A percentile compares a stretch with the other conserved stretches of the same genome.
Evolutionary conservation across 2,888 invertebrate species (phyloP).

Genomic region (Trachelus iudaicus): DNA sequence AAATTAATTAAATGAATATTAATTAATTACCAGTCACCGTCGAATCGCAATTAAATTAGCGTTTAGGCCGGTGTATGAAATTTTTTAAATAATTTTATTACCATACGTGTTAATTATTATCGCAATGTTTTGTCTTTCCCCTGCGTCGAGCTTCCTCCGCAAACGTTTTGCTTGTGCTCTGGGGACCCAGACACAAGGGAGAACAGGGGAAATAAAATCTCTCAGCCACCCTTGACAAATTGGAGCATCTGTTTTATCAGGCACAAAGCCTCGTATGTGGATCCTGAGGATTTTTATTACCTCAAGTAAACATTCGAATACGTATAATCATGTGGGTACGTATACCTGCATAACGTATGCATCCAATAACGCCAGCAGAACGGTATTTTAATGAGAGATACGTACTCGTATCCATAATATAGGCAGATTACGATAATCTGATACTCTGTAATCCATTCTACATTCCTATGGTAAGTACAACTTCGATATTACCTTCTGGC

Average conservation of each 20-base stretch:
- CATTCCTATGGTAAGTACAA: background rate
- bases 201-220: conserved; percentile 28
- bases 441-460: background rate
- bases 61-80: fast-evolving
- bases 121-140: background rate
- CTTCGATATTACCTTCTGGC: background rate
- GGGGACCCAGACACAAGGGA: background rate
- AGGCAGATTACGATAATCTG: background rate
- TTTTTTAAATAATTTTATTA: background rate
- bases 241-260: conserved; percentile 42
- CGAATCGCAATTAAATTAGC: background rate
- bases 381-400: background rate
- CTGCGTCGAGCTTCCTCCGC: background rate
- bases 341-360: background rate
- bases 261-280: conserved; percentile 1
- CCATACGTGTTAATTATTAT: background rate
- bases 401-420: background rate
- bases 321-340: background rate
- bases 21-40: background rate
- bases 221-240: conserved; percentile 47
- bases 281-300: background rate
- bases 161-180: background rate
- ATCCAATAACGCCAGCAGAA: background rate
- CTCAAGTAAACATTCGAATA: background rate
- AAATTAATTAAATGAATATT: background rate